A percentile compares a stretch with the other conserved stretches of the same genome.
These are phyloP conservation scores for Poecilobothrus nobilitatus DNA, from an alignment of 2,888 invertebrate genomes.

Conservation along the genomic window DNA sequence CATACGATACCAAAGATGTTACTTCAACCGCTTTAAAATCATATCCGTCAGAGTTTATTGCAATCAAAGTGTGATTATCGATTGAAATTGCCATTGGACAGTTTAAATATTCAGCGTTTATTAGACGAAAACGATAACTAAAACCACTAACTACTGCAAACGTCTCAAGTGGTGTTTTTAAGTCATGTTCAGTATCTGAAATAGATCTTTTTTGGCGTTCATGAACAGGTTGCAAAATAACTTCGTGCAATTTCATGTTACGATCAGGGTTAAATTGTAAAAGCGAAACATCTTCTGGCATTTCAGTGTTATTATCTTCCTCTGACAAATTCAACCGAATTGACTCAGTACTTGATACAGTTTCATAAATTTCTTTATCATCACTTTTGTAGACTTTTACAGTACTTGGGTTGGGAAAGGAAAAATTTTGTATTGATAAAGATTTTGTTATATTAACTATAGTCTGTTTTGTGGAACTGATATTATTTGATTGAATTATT, in stretches of 20 bases:
- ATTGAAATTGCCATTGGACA: conserved; percentile 77
- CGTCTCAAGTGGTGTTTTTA: conserved; percentile 34
- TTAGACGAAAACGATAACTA: conserved; percentile 68
- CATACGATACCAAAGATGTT: conserved; percentile 65
- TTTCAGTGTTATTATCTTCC: background rate
- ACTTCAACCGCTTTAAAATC: conserved; percentile 66
- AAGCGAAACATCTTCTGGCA: background rate
- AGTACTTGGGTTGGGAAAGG: background rate
- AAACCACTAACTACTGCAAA: conserved; percentile 48
- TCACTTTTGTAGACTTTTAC: conserved; percentile 17
- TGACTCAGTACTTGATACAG: background rate
- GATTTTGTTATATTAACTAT: background rate
- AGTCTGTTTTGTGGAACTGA: background rate
- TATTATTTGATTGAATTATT: background rate
- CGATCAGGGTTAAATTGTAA: background rate
- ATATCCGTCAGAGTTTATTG: conserved; percentile 72
- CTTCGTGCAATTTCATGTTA: conserved; percentile 7
- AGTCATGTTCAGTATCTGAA: background rate
- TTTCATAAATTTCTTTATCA: conserved; percentile 5
- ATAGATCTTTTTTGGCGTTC: background rate
- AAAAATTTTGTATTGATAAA: background rate
- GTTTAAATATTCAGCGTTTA: conserved; percentile 80
- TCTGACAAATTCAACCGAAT: background rate
- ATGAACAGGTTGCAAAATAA: background rate
- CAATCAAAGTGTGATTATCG: conserved; percentile 69